Conservation (phyloP, 1,140 invertebrate genomes). For the Aphelinus certus region DNA sequence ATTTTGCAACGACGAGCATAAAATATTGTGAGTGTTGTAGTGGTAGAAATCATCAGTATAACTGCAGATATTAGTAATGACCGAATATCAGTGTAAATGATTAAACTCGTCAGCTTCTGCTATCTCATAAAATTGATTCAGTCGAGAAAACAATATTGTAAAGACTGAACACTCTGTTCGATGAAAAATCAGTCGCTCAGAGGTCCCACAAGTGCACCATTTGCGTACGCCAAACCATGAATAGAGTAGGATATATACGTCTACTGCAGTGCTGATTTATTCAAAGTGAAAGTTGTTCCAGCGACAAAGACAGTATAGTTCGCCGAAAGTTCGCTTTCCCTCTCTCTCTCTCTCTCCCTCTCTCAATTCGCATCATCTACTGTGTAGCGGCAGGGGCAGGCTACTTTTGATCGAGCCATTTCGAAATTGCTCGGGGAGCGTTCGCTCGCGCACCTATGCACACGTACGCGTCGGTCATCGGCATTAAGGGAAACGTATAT, state of each 20-base stretch:
- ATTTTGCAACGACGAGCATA: too few relatives aligned
- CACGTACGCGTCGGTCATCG: background rate
- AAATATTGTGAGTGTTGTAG: too few relatives aligned
- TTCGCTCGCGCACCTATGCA: background rate
- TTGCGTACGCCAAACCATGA: background rate
- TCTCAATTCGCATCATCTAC: constrained; percentile 6
- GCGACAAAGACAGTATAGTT: constrained; percentile 1
- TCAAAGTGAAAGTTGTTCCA: constrained; percentile 31
- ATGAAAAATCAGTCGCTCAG: too few relatives aligned
- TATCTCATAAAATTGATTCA: too few relatives aligned
- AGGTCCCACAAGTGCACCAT: background rate
- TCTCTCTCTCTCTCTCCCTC: constrained; percentile 22
- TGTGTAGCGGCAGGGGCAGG: background rate
- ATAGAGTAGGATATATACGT: background rate
- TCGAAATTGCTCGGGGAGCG: constrained; percentile 13
- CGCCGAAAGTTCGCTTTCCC: constrained; percentile 15
- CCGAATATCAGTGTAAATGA: too few relatives aligned
- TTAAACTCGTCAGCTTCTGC: too few relatives aligned
- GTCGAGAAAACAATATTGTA: too few relatives aligned
- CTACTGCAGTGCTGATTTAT: constrained; percentile 11
- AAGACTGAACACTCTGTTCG: too few relatives aligned
- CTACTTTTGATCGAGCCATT: constrained; percentile 36
- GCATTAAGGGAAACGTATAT: constrained; percentile 20
- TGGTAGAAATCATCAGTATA: too few relatives aligned
- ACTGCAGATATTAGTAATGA: too few relatives aligned